Percentiles rank a stretch among this genome's conserved stretches.
phyloP scores from a whole-genome alignment of 2,888 invertebrate species.

The Adelphocoris suturalis region DNA sequence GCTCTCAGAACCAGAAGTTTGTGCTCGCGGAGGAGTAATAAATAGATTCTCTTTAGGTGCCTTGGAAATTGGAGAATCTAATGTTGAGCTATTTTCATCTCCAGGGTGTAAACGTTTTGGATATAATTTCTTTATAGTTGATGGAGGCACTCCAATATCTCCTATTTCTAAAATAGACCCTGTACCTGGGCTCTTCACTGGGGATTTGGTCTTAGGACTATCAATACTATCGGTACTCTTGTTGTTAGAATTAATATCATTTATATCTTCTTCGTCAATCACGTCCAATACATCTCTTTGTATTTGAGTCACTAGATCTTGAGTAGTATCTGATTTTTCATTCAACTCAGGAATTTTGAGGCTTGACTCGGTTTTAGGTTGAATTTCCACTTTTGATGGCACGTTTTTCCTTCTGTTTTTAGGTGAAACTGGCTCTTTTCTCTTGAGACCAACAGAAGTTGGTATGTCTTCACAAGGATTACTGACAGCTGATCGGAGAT shows the following conservation, averaged over 20 bases:
- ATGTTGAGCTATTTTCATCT: constrained; percentile 53
- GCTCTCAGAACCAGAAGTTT: background rate
- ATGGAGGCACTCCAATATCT: constrained; percentile 44
- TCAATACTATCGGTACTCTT: constrained; percentile 44
- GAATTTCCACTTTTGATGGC: background rate
- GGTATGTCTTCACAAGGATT: constrained; percentile 71
- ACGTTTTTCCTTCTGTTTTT: constrained; percentile 52
- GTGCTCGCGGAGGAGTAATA: background rate
- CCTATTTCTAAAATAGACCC: constrained; percentile 52
- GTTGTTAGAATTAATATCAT: constrained; percentile 41
- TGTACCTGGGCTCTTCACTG: constrained; percentile 35
- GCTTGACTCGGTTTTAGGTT: background rate
- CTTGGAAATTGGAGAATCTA: constrained; percentile 54
- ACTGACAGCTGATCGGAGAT: constrained; percentile 63
- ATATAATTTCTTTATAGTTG: constrained; percentile 57
- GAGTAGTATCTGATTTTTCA: constrained; percentile 53
- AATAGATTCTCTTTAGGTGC: constrained; percentile 13
- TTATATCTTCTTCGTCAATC: constrained; percentile 70
- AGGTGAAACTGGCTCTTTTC: constrained; percentile 34
- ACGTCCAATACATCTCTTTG: constrained; percentile 73
- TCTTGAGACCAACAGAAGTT: constrained; percentile 71
- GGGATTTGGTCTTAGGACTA: constrained; percentile 33
- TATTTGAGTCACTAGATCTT: constrained; percentile 72
- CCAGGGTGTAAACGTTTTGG: background rate
- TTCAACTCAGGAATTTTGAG: background rate